phyloP scores from a whole-genome alignment of 2,113 vertebrate species.

The Sula dactylatra region DNA sequence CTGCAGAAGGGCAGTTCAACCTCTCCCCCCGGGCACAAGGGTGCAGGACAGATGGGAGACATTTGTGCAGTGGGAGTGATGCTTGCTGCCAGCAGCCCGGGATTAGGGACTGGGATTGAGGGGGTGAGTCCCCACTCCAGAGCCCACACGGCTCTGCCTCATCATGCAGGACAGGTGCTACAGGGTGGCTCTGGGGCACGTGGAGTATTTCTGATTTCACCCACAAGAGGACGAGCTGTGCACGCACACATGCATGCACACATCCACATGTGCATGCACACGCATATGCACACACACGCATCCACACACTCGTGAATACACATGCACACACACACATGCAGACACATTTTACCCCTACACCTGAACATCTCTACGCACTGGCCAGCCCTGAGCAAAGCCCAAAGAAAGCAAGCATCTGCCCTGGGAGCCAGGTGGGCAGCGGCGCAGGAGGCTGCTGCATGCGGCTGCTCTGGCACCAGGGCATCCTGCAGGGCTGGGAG shows the following conservation, averaged over 20 bases:
- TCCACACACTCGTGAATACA: too few species aligned
- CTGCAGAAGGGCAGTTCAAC: not conserved
- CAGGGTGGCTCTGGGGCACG: rapidly evolving
- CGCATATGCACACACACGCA: not conserved
- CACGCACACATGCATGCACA: not conserved
- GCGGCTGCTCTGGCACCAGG: not conserved
- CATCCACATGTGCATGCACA: not conserved
- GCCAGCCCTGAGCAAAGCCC: not conserved
- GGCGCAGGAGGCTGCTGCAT: not conserved
- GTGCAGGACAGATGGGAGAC: not conserved
- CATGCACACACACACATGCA: not conserved
- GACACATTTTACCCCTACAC: too few species aligned
- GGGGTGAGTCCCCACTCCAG: not conserved
- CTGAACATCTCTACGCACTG: not conserved
- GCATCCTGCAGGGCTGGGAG: not conserved
- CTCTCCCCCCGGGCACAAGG: not conserved
- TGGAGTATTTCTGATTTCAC: not conserved
- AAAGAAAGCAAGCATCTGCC: not conserved
- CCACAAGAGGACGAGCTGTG: not conserved
- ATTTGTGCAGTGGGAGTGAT: rapidly evolving
- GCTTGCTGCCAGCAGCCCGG: not conserved
- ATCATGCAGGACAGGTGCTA: rapidly evolving
- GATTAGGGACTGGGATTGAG: not conserved
- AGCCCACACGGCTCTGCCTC: not conserved
- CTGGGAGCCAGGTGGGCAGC: not conserved